Evolutionary conservation across 2,888 invertebrate genomes (phyloP), one percentile per base, ranked within the genome.

Genomic region (Apamea anceps): DNA sequence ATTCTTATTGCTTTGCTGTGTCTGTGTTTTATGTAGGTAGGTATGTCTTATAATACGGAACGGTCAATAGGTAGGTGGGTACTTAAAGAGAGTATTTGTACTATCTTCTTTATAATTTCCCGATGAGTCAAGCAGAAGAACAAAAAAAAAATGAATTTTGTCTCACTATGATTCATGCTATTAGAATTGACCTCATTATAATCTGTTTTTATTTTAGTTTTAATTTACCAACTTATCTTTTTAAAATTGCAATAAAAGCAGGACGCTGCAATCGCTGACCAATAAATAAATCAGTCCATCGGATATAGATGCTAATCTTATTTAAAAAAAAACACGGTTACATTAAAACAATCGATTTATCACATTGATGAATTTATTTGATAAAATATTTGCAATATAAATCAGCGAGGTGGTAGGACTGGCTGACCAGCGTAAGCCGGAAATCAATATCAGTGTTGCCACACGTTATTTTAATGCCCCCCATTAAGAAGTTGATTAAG

Each of bases 261-360:
- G 48, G 28, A 13, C 67, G 25, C 37, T 28, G 57, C 37, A 42
- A 82, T 62, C 67, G 45, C 54, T 68, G 67, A 67, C 60, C 37
- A 82, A 68, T 28, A 82, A 62, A 68, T 45, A 62, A 76, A 80
- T 82, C 10, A 62, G 45, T 62, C 21, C 62, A 77, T 68, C 60
- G 60, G 82, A 62, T 45, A 62, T 15, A 68, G 67, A 82, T 60
- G 18, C 1, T 77, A 45, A 80, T 80, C 81, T n/a, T 25, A 25
- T 67, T 60, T 51, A 6, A 15, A 13, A 1, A n/a, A 54, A 82
- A 79, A 82, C 80, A 62, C 82, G 77, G 77, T 82, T 62, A 77
- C 32, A 25, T 54, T 77, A 82, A 77, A 80, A 82, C 37, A 45
- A 25, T 60, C 21, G 45, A 67, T 62, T 77, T 82, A 82, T 82